Base-by-base conservation (phyloP, 2,113 vertebrate genomes). In the Pollachius pollachius region DNA sequence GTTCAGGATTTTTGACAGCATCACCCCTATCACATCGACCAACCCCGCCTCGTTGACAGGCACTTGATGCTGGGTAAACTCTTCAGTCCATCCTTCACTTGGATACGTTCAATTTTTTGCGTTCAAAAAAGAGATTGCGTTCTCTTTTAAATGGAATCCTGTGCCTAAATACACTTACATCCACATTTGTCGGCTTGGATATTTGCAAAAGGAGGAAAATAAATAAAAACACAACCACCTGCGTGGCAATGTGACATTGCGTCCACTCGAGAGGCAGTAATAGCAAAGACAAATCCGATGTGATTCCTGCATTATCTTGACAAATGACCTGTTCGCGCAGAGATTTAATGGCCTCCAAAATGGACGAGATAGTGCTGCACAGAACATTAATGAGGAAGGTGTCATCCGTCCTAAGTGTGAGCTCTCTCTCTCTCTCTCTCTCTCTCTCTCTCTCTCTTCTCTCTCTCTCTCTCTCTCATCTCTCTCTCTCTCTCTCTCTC, bases 331-430 rank as follows among this genome's bases (percentile, higher is more conserved):
- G 1, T 60, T 74, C 72, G 65, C 62, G 63, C 27, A 62, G 34
- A 73, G 59, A 73, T 3, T n/a, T 71, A 81, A 80, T 65, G 67
- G 75, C 63, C 75, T 81, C 81, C 76, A 52, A 81, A 81, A 82
- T 23, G 74, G 70, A 76, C 78, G 41, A 48, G 12, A 74, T 68
- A 1, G 34, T 68, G 79, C 65, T 23, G 23, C 1, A 58, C 37
- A 13, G 63, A 76, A 80, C 82, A 64, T 78, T 85, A 85, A 86
- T 79, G 79, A 83, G 81, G 37, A 21, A 27, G 61, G 18, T 3
- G 54, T n/a, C n/a, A 69, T 34, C 18, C 73, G 5, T 7, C n/a
- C 62, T 56, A 19, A 54, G 27, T 48, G 64, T 0, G 6, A 52
- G 1, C 41, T 23, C 37, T 64, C 66, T 48, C 17, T 74, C 37